A percentile compares a stretch with the other conserved stretches of the same genome.
These are phyloP conservation scores for Cyclophora punctaria DNA, from an alignment of 2,888 invertebrate genomes.

Conservation along the genomic window DNA sequence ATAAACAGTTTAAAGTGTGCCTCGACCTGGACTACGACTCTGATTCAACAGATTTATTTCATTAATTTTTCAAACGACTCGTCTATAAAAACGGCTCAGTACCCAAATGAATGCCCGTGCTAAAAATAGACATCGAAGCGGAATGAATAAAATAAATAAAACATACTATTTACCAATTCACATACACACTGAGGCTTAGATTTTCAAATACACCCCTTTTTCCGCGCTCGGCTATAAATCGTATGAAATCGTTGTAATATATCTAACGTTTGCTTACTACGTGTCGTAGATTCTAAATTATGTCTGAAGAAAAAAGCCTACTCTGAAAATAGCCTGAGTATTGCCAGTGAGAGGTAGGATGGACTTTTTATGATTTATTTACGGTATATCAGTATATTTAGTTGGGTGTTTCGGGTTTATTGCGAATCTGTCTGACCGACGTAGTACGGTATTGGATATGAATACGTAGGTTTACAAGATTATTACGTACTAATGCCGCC, in stretches of 20 bases:
- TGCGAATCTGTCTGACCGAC: constrained; percentile 1
- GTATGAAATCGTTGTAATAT: constrained; percentile 34
- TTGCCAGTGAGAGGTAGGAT: constrained; percentile 12
- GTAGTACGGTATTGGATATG: too few relatives aligned
- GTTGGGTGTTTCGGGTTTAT: constrained; percentile 8
- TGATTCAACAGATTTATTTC: too few relatives aligned
- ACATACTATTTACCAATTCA: constrained; percentile 20
- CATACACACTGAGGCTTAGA: constrained; percentile 15
- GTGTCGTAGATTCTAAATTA: constrained; percentile 41
- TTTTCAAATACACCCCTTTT: constrained; percentile 35
- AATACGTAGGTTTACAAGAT: too few relatives aligned
- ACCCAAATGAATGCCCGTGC: too few relatives aligned
- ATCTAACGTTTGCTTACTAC: constrained; percentile 38
- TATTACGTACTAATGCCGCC: too few relatives aligned
- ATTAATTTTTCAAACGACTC: too few relatives aligned
- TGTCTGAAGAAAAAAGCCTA: constrained; percentile 32
- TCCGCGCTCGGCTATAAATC: constrained; percentile 32
- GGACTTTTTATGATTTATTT: constrained; percentile 16
- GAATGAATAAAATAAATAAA: constrained; percentile 12
- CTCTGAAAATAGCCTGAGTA: constrained; percentile 9
- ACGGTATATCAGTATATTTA: constrained; percentile 2
- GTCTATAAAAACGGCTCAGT: too few relatives aligned
- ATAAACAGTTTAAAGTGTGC: too few relatives aligned
- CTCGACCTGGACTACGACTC: too few relatives aligned
- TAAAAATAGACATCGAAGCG: too few relatives aligned